Evolutionary conservation across 2,113 vertebrate genomes (phyloP).

Genomic region (Eulemur macaco): DNA sequence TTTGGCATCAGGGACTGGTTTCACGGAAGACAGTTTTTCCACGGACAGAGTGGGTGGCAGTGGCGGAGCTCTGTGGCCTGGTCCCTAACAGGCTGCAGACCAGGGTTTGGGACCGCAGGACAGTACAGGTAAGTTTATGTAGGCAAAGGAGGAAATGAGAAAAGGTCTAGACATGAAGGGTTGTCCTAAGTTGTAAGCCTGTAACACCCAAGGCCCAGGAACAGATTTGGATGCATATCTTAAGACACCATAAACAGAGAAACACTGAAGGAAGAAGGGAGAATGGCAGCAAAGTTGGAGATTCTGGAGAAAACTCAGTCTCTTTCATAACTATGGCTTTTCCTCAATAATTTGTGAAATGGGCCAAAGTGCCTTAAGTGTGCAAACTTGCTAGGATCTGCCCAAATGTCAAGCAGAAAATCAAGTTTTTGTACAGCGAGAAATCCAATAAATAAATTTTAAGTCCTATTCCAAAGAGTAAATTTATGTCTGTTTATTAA

Average conservation of each 20-base stretch:
- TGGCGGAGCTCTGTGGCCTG: too few species aligned
- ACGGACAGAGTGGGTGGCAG: too few species aligned
- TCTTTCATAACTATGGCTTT: not conserved
- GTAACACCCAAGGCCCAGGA: not conserved
- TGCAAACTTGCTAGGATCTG: not conserved
- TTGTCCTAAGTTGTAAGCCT: not conserved
- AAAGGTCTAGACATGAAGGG: not conserved
- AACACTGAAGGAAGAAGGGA: not conserved
- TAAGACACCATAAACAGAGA: not conserved
- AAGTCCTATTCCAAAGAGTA: conserved; percentile 31
- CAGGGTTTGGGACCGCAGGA: not conserved
- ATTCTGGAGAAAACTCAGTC: not conserved
- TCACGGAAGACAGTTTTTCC: too few species aligned
- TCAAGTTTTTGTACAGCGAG: not conserved
- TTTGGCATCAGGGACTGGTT: too few species aligned
- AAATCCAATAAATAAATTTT: conserved; percentile 30
- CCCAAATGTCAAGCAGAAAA: conserved; percentile 17
- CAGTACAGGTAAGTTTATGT: not conserved
- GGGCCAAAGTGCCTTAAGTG: not conserved
- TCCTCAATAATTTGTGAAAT: not conserved
- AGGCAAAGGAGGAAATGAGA: not conserved
- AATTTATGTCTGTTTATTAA: not conserved
- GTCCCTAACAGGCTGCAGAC: too few species aligned
- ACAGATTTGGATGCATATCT: not conserved
- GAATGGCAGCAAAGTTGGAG: not conserved